Evolutionary conservation across 2,888 invertebrate species (phyloP).

Genomic region (Harpalus rufipes): DNA sequence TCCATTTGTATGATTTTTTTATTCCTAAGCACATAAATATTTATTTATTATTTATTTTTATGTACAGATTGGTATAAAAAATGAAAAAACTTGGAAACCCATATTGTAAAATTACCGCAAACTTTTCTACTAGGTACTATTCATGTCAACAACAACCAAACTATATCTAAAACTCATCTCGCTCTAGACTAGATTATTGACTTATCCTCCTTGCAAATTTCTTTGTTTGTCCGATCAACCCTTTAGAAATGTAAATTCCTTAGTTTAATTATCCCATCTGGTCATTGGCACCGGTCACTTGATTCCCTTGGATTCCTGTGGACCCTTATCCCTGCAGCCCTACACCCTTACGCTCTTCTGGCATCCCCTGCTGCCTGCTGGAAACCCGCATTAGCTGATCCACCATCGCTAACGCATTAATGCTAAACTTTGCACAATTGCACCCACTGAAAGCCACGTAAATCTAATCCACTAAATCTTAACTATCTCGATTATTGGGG

Average conservation of each 20-base stretch:
- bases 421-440: slow-evolving; percentile 61
- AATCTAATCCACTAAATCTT: slow-evolving; percentile 60
- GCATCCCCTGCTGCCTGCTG: background rate
- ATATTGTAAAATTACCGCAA: no score
- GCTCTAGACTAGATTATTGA: no score
- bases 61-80: no score
- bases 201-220: no score
- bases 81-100: no score
- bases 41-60: no score
- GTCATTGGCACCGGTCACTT: slow-evolving; percentile 7
- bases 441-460: slow-evolving; percentile 54
- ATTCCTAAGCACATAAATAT: no score
- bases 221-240: no score
- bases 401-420: slow-evolving; percentile 30
- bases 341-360: background rate
- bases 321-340: background rate
- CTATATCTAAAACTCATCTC: no score
- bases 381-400: slow-evolving; percentile 37
- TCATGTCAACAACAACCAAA: no score
- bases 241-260: slow-evolving; percentile 29
- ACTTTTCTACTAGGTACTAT: no score
- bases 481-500: slow-evolving; percentile 60
- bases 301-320: slow-evolving; percentile 28
- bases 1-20: no score
- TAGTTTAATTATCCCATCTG: slow-evolving; percentile 28